Percentiles rank a stretch among this genome's conserved stretches.
These are phyloP conservation scores for Gadus macrocephalus DNA, from an alignment of 2,113 vertebrate species.

Conservation along the genomic window DNA sequence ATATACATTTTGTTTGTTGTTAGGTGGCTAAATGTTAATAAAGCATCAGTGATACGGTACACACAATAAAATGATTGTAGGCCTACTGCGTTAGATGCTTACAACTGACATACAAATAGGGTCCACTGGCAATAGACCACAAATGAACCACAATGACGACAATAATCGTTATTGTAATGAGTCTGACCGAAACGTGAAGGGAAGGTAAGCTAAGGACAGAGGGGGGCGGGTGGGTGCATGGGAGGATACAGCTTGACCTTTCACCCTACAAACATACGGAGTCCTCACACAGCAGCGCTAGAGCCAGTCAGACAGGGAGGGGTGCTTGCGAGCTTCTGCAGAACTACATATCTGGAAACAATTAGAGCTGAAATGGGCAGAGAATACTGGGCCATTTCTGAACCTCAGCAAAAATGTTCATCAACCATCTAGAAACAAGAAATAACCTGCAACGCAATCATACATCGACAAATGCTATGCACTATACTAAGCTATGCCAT, in stretches of 20 bases:
- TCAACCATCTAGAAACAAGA: no score
- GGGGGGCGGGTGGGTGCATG: not conserved
- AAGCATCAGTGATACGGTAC: no score
- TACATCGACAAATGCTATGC: no score
- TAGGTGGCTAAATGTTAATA: no score
- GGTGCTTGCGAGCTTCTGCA: conserved; percentile 55
- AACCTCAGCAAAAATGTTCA: conserved; percentile 25
- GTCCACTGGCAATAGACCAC: no score
- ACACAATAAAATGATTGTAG: no score
- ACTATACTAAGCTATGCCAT: no score
- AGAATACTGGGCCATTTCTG: conserved; percentile 21
- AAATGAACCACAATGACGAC: not conserved
- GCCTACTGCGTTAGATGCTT: no score
- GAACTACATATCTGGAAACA: conserved; percentile 65
- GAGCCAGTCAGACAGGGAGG: conserved; percentile 66
- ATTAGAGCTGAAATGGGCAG: conserved; percentile 54
- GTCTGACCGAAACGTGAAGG: conserved; percentile 26
- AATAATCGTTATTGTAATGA: not conserved
- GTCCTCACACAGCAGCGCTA: conserved; percentile 35
- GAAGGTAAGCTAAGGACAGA: conserved; percentile 8
- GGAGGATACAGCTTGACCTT: conserved; percentile 54
- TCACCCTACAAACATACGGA: conserved; percentile 45
- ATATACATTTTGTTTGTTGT: no score
- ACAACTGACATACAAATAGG: no score
- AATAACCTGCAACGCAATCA: no score